phyloP scores from a whole-genome alignment of 2,888 invertebrate species.

The Tuberolachnus salignus region DNA sequence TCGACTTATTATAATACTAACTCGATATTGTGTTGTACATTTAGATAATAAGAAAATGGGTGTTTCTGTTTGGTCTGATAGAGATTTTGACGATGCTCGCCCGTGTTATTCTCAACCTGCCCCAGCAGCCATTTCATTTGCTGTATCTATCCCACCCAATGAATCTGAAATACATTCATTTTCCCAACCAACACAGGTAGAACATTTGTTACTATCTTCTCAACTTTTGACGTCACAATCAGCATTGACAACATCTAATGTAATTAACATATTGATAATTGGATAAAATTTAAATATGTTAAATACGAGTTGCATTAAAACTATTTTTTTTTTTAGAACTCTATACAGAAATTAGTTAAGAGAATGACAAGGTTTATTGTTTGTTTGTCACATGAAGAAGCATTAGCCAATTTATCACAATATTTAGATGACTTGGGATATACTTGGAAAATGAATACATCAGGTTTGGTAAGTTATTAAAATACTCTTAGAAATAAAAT shows the following conservation, averaged over 20 bases:
- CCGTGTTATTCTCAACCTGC: conserved; percentile 64
- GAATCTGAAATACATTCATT: conserved; percentile 68
- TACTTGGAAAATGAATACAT: conserved; percentile 69
- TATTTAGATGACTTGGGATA: conserved; percentile 73
- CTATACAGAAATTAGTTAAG: conserved; percentile 79
- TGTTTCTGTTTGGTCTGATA: conserved; percentile 56
- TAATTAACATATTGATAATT: conserved; percentile 11
- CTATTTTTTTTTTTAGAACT: conserved; percentile 63
- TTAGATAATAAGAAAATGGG: conserved; percentile 35
- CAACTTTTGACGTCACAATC: conserved; percentile 65
- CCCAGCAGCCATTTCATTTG: conserved; percentile 9
- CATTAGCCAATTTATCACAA: conserved; percentile 70
- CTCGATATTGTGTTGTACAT: background rate
- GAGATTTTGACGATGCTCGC: conserved; percentile 59
- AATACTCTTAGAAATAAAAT: conserved; percentile 9
- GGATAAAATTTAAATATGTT: too few relatives aligned
- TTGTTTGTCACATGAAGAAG: conserved; percentile 71
- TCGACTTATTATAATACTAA: background rate
- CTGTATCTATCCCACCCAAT: conserved; percentile 29
- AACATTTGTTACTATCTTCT: conserved; percentile 78
- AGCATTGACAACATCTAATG: conserved; percentile 11
- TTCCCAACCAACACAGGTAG: conserved; percentile 85
- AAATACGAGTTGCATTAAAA: too few relatives aligned
- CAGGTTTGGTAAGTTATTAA: conserved; percentile 67
- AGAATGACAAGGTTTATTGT: conserved; percentile 95